Evolutionary conservation across 2,797 vertebrate species (phyloP), one percentile per base, ranked within the genome.

Genomic region (Oreortyx pictus): DNA sequence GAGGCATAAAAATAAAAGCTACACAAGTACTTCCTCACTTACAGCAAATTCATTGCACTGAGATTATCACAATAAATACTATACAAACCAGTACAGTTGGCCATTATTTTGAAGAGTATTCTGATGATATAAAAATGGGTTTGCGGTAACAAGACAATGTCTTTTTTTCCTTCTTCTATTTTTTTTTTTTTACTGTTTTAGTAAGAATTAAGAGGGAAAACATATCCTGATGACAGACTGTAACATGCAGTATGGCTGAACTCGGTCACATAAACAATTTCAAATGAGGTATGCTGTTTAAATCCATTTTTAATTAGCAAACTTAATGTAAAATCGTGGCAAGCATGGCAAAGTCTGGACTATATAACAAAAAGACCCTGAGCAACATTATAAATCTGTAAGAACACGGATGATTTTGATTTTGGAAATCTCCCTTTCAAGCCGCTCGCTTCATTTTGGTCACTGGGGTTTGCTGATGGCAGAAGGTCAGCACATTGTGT

Each of bases 341-440:
- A 83, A 92, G 92, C 82, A 67, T 75, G 76, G 74, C 79, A 93
- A 89, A 95, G 64, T 81, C 76, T 84, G 65, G 37, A 73, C 88
- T 76, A 87, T 43, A 39, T 35, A 94, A 91, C 70, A 95, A 88
- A 95, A 96, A 92, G 47, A 93, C 95, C 95, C 88, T 95, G 95
- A 97, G 95, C 93, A 95, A 92, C 80, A 43, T 50, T 47, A 88
- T 68, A 94, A 62, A 71, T 87, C 88, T 82, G 44, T 90, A 83
- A 96, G 91, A 96, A 97, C 96, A 96, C 95, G 95, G 89, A 83
- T 94, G 83, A 94, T 84, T 96, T 96, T 76, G 77, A 93, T 94
- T 96, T 84, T 92, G 89, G 90, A 92, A 82, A 78, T 93, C 85
- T 84, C 90, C 82, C 96, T 96, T 54, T 54, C 94, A 85, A 90